phyloP scores from a whole-genome alignment of 2,888 invertebrate genomes.

The Cryptosula pallasiana region DNA sequence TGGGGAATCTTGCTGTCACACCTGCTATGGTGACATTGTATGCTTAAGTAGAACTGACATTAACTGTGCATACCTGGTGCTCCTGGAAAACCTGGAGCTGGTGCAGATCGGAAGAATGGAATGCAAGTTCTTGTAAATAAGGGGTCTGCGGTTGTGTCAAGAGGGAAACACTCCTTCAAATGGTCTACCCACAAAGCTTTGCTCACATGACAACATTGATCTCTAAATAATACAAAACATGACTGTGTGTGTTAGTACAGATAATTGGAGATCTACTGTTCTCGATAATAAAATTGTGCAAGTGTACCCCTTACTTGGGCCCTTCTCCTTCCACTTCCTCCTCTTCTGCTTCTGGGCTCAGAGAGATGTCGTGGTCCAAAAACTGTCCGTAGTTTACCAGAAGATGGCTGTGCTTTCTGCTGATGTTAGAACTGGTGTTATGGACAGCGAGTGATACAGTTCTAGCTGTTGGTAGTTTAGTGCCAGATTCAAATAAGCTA shows the following conservation, averaged over 20 bases:
- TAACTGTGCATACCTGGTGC: too few relatives aligned
- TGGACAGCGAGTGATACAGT: neutral
- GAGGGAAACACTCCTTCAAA: slow-evolving; percentile 5
- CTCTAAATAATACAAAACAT: too few relatives aligned
- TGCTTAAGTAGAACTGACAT: too few relatives aligned
- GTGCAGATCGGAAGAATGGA: neutral
- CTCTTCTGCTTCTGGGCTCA: neutral
- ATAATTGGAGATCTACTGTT: too few relatives aligned
- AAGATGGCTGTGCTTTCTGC: neutral
- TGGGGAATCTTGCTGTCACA: too few relatives aligned
- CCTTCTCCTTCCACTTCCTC: neutral
- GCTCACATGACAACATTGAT: neutral
- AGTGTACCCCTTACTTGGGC: slow-evolving; percentile 1
- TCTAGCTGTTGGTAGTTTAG: slow-evolving; percentile 3
- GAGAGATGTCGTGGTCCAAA: neutral
- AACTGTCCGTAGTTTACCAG: slow-evolving; percentile 12
- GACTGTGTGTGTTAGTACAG: too few relatives aligned
- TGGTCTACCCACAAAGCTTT: neutral
- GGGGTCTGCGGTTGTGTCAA: neutral
- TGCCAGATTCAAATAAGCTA: neutral
- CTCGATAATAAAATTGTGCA: too few relatives aligned
- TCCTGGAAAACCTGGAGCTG: slow-evolving; percentile 6
- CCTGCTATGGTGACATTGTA: too few relatives aligned
- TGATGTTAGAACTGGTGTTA: neutral
- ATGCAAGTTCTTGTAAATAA: slow-evolving; percentile 6